phyloP scores from a whole-genome alignment of 1,140 invertebrate genomes.

The Scaptodrosophila lebanonensis region DNA sequence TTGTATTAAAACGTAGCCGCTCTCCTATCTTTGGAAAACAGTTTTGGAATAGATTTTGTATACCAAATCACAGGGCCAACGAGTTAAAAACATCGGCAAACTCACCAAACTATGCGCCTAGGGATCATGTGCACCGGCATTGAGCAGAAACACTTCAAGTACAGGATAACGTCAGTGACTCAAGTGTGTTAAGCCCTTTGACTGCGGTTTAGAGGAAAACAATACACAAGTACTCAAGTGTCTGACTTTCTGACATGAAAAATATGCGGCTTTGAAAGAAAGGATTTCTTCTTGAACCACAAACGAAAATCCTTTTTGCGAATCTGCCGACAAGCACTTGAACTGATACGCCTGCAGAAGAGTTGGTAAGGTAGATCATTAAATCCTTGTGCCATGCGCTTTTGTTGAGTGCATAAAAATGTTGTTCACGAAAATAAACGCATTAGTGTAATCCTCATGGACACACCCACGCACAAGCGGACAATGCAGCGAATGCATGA shows the following conservation, averaged over 20 bases:
- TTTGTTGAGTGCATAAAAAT: constrained; percentile 57
- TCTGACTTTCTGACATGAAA: constrained; percentile 46
- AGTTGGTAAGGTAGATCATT: constrained; percentile 62
- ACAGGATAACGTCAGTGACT: constrained; percentile 4
- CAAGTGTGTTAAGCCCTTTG: constrained; percentile 23
- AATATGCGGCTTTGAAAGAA: constrained; percentile 50
- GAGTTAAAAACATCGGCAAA: constrained; percentile 61
- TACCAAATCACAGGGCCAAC: constrained; percentile 36
- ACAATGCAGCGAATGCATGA: constrained; percentile 8
- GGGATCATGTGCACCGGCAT: constrained; percentile 69
- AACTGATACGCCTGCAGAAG: constrained; percentile 21
- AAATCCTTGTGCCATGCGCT: constrained; percentile 47
- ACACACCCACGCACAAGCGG: constrained; percentile 54
- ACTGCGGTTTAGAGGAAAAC: constrained; percentile 32
- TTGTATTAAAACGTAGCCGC: too few relatives aligned
- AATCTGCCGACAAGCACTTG: constrained; percentile 61
- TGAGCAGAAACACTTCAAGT: constrained; percentile 19
- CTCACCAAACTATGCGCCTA: constrained; percentile 41
- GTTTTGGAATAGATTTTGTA: constrained; percentile 2
- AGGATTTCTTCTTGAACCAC: constrained; percentile 57
- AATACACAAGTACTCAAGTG: constrained; percentile 65
- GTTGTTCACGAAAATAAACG: constrained; percentile 51
- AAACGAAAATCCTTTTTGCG: constrained; percentile 59
- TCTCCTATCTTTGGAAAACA: too few relatives aligned
- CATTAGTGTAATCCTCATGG: constrained; percentile 69